Conservation (phyloP, 2,888 invertebrate species). For the Dasysyrphus tricinctus region DNA sequence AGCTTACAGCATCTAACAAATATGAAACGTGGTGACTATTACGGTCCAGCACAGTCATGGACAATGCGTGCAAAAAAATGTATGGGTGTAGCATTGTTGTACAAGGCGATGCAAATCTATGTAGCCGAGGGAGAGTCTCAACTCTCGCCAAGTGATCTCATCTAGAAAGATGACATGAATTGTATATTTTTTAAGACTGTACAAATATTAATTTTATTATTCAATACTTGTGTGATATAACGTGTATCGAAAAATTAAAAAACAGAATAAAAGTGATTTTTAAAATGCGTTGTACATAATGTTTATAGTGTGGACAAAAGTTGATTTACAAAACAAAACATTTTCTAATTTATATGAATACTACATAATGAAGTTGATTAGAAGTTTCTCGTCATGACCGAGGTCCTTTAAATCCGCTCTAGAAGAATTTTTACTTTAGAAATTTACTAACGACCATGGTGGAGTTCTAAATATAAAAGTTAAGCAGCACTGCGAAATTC, state of each 20-base stretch:
- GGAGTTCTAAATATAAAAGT: too few species aligned
- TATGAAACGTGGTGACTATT: constrained; percentile 91
- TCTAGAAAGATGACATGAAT: constrained; percentile 75
- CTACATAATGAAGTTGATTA: too few species aligned
- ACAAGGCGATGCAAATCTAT: constrained; percentile 92
- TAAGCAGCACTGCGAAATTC: too few species aligned
- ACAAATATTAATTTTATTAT: constrained; percentile 30
- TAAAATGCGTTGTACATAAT: background rate
- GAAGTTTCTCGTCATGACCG: too few species aligned
- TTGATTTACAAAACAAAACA: too few species aligned
- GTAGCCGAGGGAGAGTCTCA: constrained; percentile 95
- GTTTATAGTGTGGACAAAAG: too few species aligned
- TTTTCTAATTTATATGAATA: too few species aligned
- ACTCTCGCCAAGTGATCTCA: constrained; percentile 90
- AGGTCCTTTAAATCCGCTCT: too few species aligned
- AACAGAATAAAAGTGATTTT: background rate
- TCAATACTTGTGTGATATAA: constrained; percentile 56
- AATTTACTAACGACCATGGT: too few species aligned
- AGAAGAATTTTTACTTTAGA: too few species aligned
- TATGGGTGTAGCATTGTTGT: constrained; percentile 91
- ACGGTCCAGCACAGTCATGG: constrained; percentile 91
- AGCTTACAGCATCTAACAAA: constrained; percentile 91
- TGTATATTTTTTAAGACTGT: constrained; percentile 34
- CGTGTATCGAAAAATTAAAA: constrained; percentile 21
- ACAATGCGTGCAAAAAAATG: constrained; percentile 87